A percentile compares a stretch with the other conserved stretches of the same genome.
Conservation (phyloP, 2,113 vertebrate species). For the Zosterops lateralis region DNA sequence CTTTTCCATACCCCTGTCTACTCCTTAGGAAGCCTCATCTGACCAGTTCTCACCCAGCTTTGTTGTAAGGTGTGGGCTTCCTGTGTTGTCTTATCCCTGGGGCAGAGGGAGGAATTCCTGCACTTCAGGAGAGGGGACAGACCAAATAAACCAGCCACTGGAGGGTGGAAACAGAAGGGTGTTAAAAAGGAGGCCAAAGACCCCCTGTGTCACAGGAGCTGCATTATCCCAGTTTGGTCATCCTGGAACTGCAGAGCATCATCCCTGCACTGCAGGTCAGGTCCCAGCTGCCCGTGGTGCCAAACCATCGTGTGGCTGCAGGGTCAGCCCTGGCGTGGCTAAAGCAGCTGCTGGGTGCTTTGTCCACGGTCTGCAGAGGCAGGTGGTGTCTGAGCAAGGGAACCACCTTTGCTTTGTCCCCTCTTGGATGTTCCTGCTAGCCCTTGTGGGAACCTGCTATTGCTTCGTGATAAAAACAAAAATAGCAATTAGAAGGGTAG, state of each 20-base stretch:
- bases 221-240: not conserved
- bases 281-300: not conserved
- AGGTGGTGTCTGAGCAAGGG: accelerated
- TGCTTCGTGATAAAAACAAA: not conserved
- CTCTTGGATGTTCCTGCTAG: not conserved
- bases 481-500: not conserved
- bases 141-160: not conserved
- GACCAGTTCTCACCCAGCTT: not conserved
- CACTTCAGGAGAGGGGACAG: not conserved
- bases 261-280: not conserved
- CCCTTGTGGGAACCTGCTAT: not conserved
- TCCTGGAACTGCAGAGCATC: not conserved
- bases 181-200: not conserved
- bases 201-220: accelerated
- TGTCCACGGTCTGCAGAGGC: not conserved
- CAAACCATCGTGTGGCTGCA: not conserved
- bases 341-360: not conserved
- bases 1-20: not conserved
- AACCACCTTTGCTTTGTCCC: not conserved
- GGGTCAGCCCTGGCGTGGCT: not conserved
- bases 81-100: not conserved
- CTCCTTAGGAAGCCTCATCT: not conserved
- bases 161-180: not conserved
- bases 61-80: not conserved
- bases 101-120: not conserved